Evolutionary conservation across 2,113 vertebrate species (phyloP).

Genomic region (Larimichthys crocea): DNA sequence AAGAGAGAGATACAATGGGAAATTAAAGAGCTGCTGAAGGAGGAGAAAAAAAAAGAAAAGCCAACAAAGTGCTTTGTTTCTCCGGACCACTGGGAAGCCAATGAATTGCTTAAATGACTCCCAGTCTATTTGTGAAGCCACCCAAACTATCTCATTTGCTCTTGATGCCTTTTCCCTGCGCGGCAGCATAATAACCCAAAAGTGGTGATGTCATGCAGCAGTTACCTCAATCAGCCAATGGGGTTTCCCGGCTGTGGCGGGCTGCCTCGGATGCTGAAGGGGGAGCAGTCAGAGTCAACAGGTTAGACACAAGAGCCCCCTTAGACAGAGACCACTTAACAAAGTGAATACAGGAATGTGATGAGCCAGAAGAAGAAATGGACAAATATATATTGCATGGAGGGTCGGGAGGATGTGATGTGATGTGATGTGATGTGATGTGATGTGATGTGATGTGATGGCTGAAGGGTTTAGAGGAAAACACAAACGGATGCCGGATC

Average conservation of each 20-base stretch:
- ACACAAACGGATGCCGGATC: not conserved
- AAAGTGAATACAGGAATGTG: not conserved
- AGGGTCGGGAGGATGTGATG: not conserved
- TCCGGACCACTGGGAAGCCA: slow-evolving; percentile 54
- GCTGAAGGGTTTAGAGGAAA: not conserved
- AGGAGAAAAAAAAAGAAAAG: slow-evolving; percentile 17
- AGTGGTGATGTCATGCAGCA: slow-evolving; percentile 59
- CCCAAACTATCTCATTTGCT: slow-evolving; percentile 59
- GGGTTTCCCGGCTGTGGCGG: slow-evolving; percentile 44
- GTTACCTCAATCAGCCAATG: slow-evolving; percentile 71
- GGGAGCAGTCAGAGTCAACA: slow-evolving; percentile 57
- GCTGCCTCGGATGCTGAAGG: slow-evolving; percentile 54
- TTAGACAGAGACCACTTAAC: not conserved
- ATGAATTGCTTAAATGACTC: slow-evolving; percentile 58
- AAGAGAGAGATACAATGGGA: slow-evolving; percentile 7
- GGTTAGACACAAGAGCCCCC: slow-evolving; percentile 25
- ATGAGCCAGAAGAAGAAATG: not conserved
- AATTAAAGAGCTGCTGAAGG: not conserved
- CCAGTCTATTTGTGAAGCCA: slow-evolving; percentile 54
- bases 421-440: too few relatives aligned
- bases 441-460: not conserved
- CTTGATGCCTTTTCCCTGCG: slow-evolving; percentile 21
- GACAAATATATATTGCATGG: not conserved
- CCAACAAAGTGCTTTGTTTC: slow-evolving; percentile 50
- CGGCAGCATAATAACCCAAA: slow-evolving; percentile 29